A percentile compares a stretch with the other conserved stretches of the same genome.
These are phyloP conservation scores for Ormyrus pomaceus DNA, from an alignment of 2,888 invertebrate genomes.

Conservation along the genomic window DNA sequence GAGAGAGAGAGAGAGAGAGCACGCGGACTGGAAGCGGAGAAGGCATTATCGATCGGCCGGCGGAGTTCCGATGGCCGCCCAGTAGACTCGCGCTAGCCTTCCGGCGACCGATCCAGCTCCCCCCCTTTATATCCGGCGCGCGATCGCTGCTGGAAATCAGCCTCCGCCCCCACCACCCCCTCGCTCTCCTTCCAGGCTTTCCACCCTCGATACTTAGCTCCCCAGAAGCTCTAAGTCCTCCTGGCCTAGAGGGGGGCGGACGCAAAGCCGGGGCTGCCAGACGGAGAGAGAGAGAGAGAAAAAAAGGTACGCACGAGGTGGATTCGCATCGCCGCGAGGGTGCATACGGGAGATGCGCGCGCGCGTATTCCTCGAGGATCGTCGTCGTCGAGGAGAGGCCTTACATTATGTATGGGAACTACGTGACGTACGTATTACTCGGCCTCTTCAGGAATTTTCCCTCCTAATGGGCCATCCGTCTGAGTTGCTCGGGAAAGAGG, in stretches of 20 bases:
- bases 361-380: slow-evolving; percentile 15
- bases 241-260: too few relatives aligned
- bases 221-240: background rate
- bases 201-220: too few relatives aligned
- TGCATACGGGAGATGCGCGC: background rate
- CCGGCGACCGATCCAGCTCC: background rate
- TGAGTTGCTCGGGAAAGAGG: background rate
- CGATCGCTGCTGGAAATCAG: too few relatives aligned
- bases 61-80: slow-evolving; percentile 7
- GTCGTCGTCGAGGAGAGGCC: background rate
- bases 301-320: slow-evolving; percentile 11
- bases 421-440: background rate
- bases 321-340: background rate
- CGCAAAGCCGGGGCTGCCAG: too few relatives aligned
- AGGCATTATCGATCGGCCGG: slow-evolving; percentile 8
- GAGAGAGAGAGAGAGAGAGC: slow-evolving; percentile 5
- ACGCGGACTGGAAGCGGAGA: too few relatives aligned
- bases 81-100: background rate
- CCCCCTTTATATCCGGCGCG: too few relatives aligned
- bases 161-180: too few relatives aligned
- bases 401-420: slow-evolving; percentile 36
- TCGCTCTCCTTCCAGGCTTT: too few relatives aligned
- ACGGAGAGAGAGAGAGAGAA: background rate
- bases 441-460: background rate
- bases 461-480: slow-evolving; percentile 43